phyloP scores from a whole-genome alignment of 2,113 vertebrate genomes.

The Varanus komodoensis region DNA sequence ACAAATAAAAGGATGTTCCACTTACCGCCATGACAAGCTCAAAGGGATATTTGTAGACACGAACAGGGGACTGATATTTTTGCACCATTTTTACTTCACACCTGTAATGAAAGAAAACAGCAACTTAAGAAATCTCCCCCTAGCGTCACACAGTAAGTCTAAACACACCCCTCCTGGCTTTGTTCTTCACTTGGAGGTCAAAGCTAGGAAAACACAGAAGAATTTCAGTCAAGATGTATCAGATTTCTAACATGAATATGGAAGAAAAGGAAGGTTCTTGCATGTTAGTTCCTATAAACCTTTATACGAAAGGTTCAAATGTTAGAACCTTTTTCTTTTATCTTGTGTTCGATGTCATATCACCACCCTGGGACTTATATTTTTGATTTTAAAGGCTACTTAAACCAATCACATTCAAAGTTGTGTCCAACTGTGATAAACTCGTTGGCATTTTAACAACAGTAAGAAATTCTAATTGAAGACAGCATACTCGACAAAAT shows the following conservation, averaged over 20 bases:
- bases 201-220: neutral
- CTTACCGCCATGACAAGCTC: constrained; percentile 90
- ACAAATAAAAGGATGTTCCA: constrained; percentile 39
- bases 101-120: constrained; percentile 20
- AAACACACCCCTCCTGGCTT: neutral
- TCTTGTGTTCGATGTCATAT: neutral
- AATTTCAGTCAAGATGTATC: constrained; percentile 4
- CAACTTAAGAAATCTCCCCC: neutral
- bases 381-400: neutral
- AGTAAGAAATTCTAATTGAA: constrained; percentile 25
- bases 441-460: constrained; percentile 12
- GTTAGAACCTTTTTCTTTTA: neutral
- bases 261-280: constrained; percentile 9
- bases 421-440: constrained; percentile 38
- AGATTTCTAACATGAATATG: constrained; percentile 8
- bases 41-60: constrained; percentile 87
- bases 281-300: neutral
- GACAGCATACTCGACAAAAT: constrained; percentile 39
- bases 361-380: neutral
- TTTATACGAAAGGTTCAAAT: neutral
- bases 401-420: constrained; percentile 11
- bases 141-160: neutral
- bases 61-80: constrained; percentile 87
- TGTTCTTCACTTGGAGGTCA: constrained; percentile 16
- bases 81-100: constrained; percentile 83